phyloP scores from a whole-genome alignment of 2,797 vertebrate species.

The Ctenopoma multispine region DNA sequence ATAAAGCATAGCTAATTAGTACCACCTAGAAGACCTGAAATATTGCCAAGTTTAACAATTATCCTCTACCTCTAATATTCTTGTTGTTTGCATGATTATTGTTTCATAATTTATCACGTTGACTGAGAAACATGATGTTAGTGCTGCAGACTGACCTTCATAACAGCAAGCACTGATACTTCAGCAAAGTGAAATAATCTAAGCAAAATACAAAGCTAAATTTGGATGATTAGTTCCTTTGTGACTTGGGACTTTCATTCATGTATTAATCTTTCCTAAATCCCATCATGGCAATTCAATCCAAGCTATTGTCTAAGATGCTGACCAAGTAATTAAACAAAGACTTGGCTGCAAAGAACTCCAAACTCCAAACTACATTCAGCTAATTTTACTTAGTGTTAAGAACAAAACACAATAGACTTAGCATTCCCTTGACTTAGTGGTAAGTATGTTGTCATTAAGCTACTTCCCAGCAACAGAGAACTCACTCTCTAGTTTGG shows the following conservation, averaged over 20 bases:
- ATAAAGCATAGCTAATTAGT: neutral
- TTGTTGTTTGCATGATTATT: neutral
- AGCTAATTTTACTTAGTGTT: constrained; percentile 29
- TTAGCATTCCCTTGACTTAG: constrained; percentile 11
- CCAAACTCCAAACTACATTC: constrained; percentile 16
- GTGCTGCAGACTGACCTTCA: constrained; percentile 24
- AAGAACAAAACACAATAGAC: constrained; percentile 29
- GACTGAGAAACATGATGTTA: constrained; percentile 12
- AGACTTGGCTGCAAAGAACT: constrained; percentile 28
- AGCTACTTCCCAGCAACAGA: neutral
- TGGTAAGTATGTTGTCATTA: constrained; percentile 11
- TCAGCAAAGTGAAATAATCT: constrained; percentile 7
- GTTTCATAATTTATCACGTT: neutral
- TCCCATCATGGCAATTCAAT: constrained; percentile 18
- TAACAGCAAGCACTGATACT: neutral
- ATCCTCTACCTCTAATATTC: neutral
- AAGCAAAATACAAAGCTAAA: neutral
- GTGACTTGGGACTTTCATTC: constrained; percentile 40
- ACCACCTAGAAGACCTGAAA: constrained; percentile 2
- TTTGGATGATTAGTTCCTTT: constrained; percentile 40
- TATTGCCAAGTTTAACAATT: constrained; percentile 14
- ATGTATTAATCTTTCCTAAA: constrained; percentile 48
- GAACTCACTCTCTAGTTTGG: constrained; percentile 4
- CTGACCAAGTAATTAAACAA: constrained; percentile 40
- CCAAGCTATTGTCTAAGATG: constrained; percentile 32